Evolutionary conservation across 2,113 vertebrate species (phyloP).

Genomic region (Dicrurus megarhynchus): DNA sequence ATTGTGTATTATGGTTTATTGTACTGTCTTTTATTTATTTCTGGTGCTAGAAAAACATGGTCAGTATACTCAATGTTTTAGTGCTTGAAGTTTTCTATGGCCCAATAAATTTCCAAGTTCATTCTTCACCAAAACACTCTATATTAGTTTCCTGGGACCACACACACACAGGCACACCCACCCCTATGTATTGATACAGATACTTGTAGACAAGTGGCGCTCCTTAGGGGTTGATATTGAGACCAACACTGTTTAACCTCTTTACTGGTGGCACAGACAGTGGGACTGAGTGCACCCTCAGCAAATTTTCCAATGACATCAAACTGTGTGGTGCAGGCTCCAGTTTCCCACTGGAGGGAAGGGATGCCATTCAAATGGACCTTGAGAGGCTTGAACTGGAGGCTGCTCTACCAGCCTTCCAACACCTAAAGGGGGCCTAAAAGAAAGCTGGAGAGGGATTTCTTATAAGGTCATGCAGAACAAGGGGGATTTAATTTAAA

Average conservation of each 20-base stretch:
- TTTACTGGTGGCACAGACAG: not conserved
- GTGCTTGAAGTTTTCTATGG: not conserved
- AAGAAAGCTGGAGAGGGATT: not conserved
- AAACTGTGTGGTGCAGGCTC: not conserved
- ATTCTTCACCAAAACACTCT: not conserved
- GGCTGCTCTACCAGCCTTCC: too few relatives aligned
- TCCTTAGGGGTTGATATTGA: not conserved
- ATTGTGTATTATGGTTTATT: not conserved
- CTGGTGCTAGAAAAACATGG: not conserved
- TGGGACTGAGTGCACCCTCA: not conserved
- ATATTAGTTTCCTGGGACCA: not conserved
- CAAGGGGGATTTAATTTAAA: not conserved
- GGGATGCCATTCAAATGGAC: not conserved
- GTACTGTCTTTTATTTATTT: not conserved
- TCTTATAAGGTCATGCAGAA: not conserved
- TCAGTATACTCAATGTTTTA: not conserved
- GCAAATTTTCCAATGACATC: not conserved
- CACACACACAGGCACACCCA: rapidly evolving
- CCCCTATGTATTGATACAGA: rapidly evolving
- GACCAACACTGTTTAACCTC: not conserved
- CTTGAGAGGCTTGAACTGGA: not conserved
- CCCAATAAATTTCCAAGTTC: not conserved
- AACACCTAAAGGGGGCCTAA: not conserved
- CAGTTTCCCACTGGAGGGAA: not conserved
- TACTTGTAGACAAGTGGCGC: not conserved